Evolutionary conservation across 1,140 invertebrate genomes (phyloP).

Genomic region (Drosophila kohkoa): DNA sequence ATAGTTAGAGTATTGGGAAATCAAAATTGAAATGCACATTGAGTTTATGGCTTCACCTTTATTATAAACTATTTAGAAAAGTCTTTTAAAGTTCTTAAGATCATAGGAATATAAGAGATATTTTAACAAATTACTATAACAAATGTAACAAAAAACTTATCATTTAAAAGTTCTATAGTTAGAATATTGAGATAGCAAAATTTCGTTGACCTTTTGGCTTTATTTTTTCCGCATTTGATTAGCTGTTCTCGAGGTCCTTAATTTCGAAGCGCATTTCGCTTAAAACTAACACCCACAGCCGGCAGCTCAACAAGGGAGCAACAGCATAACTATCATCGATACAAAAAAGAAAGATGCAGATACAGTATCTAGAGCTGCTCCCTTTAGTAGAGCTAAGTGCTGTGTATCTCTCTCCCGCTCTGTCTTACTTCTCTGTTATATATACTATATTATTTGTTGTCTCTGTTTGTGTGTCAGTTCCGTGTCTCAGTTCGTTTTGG

Average conservation of each 20-base stretch:
- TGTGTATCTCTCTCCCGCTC: background rate
- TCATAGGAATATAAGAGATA: too few species aligned
- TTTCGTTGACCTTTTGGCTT: background rate
- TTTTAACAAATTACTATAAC: too few species aligned
- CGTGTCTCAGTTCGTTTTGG: conserved; percentile 67
- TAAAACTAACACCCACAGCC: conserved; percentile 25
- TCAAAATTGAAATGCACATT: background rate
- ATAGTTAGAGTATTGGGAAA: too few species aligned
- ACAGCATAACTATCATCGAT: conserved; percentile 32
- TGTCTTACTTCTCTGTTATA: background rate
- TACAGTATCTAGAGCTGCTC: conserved; percentile 9
- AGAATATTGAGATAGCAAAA: too few species aligned
- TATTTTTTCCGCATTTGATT: background rate
- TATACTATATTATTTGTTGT: conserved; percentile 17
- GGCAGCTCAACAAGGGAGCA: conserved; percentile 10
- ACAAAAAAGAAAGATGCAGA: conserved; percentile 1
- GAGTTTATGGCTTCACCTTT: too few species aligned
- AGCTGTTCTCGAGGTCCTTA: conserved; percentile 11
- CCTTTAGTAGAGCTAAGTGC: conserved; percentile 8
- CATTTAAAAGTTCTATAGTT: too few species aligned
- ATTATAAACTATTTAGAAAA: too few species aligned
- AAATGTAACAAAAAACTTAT: too few species aligned
- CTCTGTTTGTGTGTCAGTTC: conserved; percentile 52
- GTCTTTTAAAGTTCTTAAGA: too few species aligned
- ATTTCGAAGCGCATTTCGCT: conserved; percentile 16